Percentiles rank a stretch among this genome's conserved stretches.
Evolutionary conservation across 2,797 vertebrate genomes (phyloP).

Genomic region (Pseudochirops cupreus): DNA sequence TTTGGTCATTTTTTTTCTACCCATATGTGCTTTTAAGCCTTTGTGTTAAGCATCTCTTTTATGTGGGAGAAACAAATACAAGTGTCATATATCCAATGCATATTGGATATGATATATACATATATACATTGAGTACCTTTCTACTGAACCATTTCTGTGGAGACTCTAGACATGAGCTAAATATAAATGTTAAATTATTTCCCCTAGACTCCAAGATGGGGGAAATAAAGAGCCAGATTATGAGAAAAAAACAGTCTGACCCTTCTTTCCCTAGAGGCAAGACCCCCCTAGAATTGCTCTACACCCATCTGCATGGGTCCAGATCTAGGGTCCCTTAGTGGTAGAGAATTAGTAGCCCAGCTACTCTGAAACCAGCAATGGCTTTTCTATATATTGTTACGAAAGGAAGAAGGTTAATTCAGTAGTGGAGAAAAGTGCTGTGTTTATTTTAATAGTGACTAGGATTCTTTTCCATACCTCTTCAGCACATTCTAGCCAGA

Average conservation of each 20-base stretch:
- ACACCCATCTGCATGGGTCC: not conserved
- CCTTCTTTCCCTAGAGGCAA: not conserved
- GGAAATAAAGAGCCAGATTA: not conserved
- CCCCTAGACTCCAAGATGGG: not conserved
- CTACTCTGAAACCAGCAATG: not conserved
- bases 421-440: not conserved
- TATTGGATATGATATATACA: no score
- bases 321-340: not conserved
- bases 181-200: not conserved
- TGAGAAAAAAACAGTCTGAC: not conserved
- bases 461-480: not conserved
- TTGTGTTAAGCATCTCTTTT: not conserved
- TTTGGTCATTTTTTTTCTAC: not conserved
- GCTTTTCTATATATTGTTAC: not conserved
- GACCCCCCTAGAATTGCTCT: not conserved
- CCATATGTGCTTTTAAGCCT: not conserved
- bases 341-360: not conserved
- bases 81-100: not conserved
- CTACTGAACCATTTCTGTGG: not conserved
- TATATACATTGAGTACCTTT: not conserved
- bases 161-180: not conserved
- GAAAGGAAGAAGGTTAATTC: not conserved
- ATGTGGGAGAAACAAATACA: not conserved
- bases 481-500: not conserved
- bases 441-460: not conserved